Conservation (phyloP, 2,113 vertebrate genomes). For the Proterorhinus semilunaris region DNA sequence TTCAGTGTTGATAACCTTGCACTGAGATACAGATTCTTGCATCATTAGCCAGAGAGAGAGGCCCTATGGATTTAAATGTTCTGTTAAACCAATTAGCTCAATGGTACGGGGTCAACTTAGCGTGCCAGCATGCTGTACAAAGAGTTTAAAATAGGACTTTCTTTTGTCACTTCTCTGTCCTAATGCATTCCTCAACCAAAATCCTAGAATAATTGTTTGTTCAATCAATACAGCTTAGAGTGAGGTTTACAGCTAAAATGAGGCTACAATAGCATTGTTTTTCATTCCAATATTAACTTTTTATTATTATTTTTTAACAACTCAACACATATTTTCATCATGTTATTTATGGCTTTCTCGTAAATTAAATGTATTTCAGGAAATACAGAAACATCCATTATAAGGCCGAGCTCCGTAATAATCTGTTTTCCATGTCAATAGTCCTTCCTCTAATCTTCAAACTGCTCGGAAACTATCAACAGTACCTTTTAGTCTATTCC, state of each 20-base stretch:
- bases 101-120: not conserved
- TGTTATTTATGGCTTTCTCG: no score
- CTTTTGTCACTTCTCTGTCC: no score
- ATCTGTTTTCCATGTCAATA: not conserved
- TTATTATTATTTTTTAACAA: no score
- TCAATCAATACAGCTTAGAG: no score
- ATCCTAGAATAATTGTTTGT: no score
- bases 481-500: not conserved
- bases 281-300: no score
- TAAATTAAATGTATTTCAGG: no score
- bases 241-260: no score
- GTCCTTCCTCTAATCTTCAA: not conserved
- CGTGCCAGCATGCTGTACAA: not conserved
- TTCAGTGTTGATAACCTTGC: not conserved
- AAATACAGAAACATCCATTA: not conserved
- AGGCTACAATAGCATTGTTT: no score
- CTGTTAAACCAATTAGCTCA: not conserved
- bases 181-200: no score
- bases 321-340: no score
- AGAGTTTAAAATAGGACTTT: no score
- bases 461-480: not conserved
- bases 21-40: conserved; percentile 1
- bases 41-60: conserved; percentile 1
- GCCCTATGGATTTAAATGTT: not conserved
- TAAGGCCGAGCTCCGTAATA: not conserved